Evolutionary conservation across 2,113 vertebrate genomes (phyloP).

Genomic region (Chaetura pelagica): DNA sequence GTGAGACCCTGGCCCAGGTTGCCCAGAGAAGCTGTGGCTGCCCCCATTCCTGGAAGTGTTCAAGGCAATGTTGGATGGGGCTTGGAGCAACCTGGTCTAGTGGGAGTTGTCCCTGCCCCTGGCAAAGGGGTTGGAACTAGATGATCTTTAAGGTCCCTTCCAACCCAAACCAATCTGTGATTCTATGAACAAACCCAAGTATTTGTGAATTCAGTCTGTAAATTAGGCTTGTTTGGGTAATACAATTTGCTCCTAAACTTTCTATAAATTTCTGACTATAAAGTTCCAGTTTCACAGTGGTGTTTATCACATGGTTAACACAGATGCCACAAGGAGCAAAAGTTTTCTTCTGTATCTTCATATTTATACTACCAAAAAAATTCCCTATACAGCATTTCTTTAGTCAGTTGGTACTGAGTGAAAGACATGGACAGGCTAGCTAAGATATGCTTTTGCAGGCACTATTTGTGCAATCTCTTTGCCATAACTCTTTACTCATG

Average conservation of each 20-base stretch:
- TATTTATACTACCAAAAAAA: not conserved
- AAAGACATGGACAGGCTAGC: not conserved
- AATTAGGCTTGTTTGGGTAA: not conserved
- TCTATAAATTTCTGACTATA: not conserved
- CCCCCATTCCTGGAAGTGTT: too few relatives aligned
- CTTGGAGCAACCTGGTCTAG: too few relatives aligned
- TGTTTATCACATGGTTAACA: not conserved
- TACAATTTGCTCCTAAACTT: not conserved
- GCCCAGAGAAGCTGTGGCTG: too few relatives aligned
- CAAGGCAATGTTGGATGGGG: not conserved
- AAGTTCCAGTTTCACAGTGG: not conserved
- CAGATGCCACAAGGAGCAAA: not conserved
- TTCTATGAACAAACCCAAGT: not conserved
- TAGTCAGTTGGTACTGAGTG: not conserved
- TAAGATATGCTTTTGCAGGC: constrained; percentile 14
- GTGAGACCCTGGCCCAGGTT: too few relatives aligned
- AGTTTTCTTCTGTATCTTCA: not conserved
- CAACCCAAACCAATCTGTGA: too few relatives aligned
- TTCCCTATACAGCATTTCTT: not conserved
- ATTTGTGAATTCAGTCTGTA: not conserved
- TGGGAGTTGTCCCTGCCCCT: too few relatives aligned
- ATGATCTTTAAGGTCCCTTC: too few relatives aligned
- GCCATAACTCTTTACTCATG: constrained; percentile 23
- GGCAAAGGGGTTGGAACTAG: too few relatives aligned
- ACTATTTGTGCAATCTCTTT: constrained; percentile 26